Evolutionary conservation across 2,888 invertebrate genomes (phyloP).

Genomic region (Parapristionchus giblindavisi): DNA sequence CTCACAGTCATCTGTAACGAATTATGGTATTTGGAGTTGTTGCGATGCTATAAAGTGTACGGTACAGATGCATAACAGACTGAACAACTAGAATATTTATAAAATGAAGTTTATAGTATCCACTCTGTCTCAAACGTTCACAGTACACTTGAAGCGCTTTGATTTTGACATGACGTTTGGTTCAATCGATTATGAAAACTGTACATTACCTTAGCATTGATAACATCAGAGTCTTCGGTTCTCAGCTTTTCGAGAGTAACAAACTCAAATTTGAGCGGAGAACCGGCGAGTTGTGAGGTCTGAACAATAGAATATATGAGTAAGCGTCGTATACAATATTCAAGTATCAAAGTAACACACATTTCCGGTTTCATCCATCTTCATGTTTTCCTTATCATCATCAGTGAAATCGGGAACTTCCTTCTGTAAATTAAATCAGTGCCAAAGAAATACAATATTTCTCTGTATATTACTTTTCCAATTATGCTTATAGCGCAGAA

Average conservation of each 20-base stretch:
- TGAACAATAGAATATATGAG: background rate
- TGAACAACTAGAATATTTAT: no score
- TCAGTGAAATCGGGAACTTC: background rate
- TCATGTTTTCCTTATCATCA: conserved; percentile 19
- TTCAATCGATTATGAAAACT: background rate
- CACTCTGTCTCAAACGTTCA: background rate
- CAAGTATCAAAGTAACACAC: background rate
- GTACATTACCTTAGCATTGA: background rate
- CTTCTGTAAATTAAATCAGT: no score
- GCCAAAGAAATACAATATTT: no score
- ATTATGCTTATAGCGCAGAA: no score
- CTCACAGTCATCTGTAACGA: background rate
- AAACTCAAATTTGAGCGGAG: conserved; percentile 24
- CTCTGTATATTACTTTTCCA: no score
- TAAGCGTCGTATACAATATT: background rate
- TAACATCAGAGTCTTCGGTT: background rate
- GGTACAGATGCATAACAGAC: no score
- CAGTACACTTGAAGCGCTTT: background rate
- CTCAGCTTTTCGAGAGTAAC: conserved; percentile 22
- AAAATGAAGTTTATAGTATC: background rate
- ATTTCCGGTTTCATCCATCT: background rate
- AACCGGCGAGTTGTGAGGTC: conserved; percentile 7
- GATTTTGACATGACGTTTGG: background rate
- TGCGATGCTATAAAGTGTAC: no score
- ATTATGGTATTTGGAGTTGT: no score